Evolutionary conservation across 2,797 vertebrate genomes (phyloP).

Genomic region (Euthynnus affinis): DNA sequence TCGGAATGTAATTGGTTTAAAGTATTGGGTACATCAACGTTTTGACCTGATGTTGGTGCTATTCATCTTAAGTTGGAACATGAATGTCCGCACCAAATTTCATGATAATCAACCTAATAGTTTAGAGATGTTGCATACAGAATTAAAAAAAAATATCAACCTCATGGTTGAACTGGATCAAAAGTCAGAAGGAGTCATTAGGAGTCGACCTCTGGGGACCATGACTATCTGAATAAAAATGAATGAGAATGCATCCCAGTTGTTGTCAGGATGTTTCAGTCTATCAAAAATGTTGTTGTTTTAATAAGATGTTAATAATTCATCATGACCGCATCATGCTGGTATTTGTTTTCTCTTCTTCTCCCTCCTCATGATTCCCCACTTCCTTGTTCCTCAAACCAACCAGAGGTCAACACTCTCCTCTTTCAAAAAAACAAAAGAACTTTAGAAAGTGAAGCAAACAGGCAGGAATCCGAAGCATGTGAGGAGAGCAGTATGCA

Average conservation of each 20-base stretch:
- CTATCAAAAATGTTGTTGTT: not conserved
- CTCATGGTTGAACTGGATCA: not conserved
- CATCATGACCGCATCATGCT: not conserved
- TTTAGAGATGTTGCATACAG: not conserved
- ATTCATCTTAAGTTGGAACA: no score
- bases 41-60: not conserved
- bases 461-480: slow-evolving; percentile 38
- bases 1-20: not conserved
- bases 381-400: not conserved
- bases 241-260: not conserved
- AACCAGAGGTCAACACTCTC: slow-evolving; percentile 7
- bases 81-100: not conserved
- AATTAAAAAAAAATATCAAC: no score
- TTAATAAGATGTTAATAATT: not conserved
- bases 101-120: not conserved
- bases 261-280: not conserved
- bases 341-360: not conserved
- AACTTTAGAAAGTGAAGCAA: slow-evolving; percentile 12
- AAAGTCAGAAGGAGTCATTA: not conserved
- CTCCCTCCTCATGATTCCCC: not conserved
- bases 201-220: no score
- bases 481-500: slow-evolving; percentile 27
- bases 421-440: slow-evolving; percentile 18
- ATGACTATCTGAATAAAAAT: no score
- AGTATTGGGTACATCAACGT: not conserved